phyloP scores from a whole-genome alignment of 2,797 vertebrate genomes.

The Malacoraja senta region DNA sequence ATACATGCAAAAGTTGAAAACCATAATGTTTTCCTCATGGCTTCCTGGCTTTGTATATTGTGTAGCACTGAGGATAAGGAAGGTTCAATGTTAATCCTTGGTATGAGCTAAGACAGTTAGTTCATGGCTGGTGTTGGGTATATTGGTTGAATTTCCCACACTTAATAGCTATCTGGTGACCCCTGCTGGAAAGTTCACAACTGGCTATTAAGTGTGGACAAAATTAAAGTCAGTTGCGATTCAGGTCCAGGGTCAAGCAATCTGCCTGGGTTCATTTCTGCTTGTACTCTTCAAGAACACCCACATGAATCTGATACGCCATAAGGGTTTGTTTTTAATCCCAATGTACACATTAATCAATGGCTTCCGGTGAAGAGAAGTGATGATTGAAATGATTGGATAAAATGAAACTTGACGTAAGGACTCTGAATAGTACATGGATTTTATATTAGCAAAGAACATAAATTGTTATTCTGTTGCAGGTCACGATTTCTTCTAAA shows the following conservation, averaged over 20 bases:
- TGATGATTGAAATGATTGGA: neutral
- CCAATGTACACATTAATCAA: neutral
- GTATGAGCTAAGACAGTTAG: neutral
- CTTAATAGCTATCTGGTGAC: conserved; percentile 30
- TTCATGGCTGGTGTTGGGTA: neutral
- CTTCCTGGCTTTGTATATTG: neutral
- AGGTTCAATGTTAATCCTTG: neutral
- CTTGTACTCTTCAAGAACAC: neutral
- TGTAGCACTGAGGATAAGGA: neutral
- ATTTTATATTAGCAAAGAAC: neutral
- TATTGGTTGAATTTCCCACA: neutral
- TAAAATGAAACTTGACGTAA: neutral
- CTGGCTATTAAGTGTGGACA: neutral
- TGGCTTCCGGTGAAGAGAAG: neutral
- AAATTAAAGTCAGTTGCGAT: conserved; percentile 3
- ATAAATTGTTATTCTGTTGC: neutral
- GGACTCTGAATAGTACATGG: neutral
- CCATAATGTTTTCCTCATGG: neutral
- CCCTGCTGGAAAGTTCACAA: conserved; percentile 22
- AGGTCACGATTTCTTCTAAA: neutral
- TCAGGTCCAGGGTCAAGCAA: neutral
- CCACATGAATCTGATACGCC: neutral
- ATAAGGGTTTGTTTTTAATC: neutral
- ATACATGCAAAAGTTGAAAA: neutral
- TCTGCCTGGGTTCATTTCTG: neutral